Evolutionary conservation across 2,113 vertebrate genomes (phyloP).

Genomic region (Phyllopteryx taeniolatus): DNA sequence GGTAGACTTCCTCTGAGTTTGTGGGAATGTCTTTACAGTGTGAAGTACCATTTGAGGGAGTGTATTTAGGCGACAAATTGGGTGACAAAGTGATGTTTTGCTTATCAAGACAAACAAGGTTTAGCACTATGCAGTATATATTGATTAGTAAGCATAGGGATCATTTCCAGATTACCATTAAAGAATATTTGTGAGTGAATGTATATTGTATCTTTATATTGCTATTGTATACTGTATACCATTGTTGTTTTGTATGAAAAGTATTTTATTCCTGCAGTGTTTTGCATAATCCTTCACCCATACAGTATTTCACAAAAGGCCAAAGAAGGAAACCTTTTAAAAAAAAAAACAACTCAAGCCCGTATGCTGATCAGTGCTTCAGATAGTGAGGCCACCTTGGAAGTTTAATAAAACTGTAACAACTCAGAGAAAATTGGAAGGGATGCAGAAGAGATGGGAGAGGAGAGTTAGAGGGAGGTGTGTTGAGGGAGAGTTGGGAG

Average conservation of each 20-base stretch:
- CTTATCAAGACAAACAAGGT: not conserved
- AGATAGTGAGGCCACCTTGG: slow-evolving; percentile 64
- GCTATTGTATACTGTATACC: no score
- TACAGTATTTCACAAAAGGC: slow-evolving; percentile 21
- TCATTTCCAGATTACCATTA: no score
- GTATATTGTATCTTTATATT: not conserved
- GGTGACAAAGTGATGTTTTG: not conserved
- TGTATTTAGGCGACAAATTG: not conserved
- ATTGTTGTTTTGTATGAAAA: not conserved
- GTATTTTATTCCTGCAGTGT: not conserved
- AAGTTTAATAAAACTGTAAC: slow-evolving; percentile 69
- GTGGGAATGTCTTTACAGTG: no score
- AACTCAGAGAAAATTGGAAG: slow-evolving; percentile 44
- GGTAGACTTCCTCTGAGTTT: not conserved
- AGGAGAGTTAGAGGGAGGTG: slow-evolving; percentile 28
- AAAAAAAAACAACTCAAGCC: slow-evolving; percentile 15
- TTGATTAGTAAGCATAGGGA: no score
- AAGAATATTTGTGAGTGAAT: not conserved
- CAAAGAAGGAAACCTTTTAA: slow-evolving; percentile 19
- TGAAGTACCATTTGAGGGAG: not conserved
- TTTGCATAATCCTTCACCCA: slow-evolving; percentile 29
- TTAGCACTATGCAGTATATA: not conserved
- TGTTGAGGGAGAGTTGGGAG: slow-evolving; percentile 29
- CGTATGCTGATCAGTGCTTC: slow-evolving; percentile 43
- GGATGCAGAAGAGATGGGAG: slow-evolving; percentile 37